Evolutionary conservation across 2,113 vertebrate genomes (phyloP), one percentile per base, ranked within the genome.

Genomic region (Semicossyphus pulcher): DNA sequence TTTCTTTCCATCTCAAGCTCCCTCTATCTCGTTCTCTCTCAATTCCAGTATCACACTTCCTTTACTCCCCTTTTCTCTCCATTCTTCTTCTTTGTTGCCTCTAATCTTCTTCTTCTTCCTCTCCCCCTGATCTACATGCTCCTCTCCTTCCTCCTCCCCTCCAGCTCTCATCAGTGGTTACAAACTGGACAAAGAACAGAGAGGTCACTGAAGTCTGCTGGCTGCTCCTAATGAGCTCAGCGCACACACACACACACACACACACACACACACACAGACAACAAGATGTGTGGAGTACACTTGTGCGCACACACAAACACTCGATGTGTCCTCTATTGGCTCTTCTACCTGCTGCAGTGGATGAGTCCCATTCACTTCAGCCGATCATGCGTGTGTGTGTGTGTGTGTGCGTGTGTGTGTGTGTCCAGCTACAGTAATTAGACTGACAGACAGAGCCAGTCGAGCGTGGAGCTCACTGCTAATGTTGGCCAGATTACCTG

Each of bases 201-300:
- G 77, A 80, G 83, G 72, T 87, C 83, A 62, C 61, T 64, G 64
- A 72, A 69, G 75, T 84, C 83, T 78, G 69, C 68, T 56, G 79
- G 78, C 79, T 78, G 10, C 72, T 72, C 48, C 58, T 86, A 85
- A 85, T 86, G 71, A 86, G 73, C 79, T 69, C 51, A n/a, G 10
- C 62, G 73, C 69, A 72, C 53, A 60, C 26, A 49, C 51, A 52
- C 18, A 31, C 21, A 65, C 37, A 56, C 52, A 61, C 36, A 63
- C 63, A 62, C 34, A 44, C 37, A 39, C 41, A 47, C 25, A 29
- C n/a, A 49, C 45, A 49, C 29, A 53, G 36, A 36, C 28, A 45
- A n/a, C n/a, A n/a, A n/a, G n/a, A n/a, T n/a, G n/a, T n/a, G n/a
- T n/a, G n/a, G n/a, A n/a, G n/a, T n/a, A n/a, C n/a, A n/a, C n/a